phyloP scores from a whole-genome alignment of 2,797 vertebrate species.

The Forpus xanthops region DNA sequence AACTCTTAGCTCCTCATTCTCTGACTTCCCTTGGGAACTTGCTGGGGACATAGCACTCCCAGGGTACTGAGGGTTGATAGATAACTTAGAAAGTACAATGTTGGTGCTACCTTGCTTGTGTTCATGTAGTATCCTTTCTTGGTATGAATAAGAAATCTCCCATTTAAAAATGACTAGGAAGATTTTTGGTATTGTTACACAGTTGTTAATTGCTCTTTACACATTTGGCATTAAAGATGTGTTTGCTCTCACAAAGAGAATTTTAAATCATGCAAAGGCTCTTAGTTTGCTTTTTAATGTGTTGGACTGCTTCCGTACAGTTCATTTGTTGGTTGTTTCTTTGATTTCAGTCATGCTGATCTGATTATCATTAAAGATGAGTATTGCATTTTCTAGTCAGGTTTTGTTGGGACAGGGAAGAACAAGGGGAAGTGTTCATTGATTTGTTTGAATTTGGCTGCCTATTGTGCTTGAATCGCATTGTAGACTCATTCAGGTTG shows the following conservation, averaged over 20 bases:
- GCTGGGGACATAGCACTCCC: not conserved
- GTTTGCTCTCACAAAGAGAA: not conserved
- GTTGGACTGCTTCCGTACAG: not conserved
- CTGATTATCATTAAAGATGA: not conserved
- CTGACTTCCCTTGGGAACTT: not conserved
- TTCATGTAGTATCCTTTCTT: not conserved
- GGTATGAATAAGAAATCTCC: not conserved
- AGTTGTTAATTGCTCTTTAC: not conserved
- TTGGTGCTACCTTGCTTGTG: not conserved
- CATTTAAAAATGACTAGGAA: not conserved
- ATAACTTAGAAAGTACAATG: not conserved
- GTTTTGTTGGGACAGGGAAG: not conserved
- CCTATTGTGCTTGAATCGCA: not conserved
- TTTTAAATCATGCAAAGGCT: not conserved
- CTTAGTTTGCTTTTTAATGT: not conserved
- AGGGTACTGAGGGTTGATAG: rapidly evolving
- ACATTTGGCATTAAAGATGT: not conserved
- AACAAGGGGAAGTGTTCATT: not conserved
- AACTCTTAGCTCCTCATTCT: not conserved
- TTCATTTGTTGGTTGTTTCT: not conserved
- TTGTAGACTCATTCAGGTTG: not conserved
- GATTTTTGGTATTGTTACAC: not conserved
- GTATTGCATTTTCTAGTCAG: not conserved
- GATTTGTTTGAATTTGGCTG: not conserved
- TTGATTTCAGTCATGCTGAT: not conserved